phyloP scores from a whole-genome alignment of 1,140 invertebrate genomes.

The Venturia canescens region DNA sequence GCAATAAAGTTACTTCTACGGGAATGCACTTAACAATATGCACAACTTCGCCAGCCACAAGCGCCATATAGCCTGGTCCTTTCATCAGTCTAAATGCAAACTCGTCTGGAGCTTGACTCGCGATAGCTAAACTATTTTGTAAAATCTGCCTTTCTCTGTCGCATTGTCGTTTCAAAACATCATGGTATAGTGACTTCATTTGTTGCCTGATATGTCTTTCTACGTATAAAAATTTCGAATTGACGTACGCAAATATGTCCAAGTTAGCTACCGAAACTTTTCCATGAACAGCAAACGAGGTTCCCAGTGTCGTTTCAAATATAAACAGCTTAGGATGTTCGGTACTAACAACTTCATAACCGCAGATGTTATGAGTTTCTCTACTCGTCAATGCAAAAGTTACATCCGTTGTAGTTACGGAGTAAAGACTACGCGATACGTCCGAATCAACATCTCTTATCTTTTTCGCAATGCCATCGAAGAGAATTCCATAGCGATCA shows the following conservation, averaged over 20 bases:
- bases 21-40: slow-evolving; percentile 57
- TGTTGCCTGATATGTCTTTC: slow-evolving; percentile 51
- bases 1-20: slow-evolving; percentile 38
- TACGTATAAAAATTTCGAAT: slow-evolving; percentile 58
- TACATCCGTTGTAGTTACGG: neutral
- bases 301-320: neutral
- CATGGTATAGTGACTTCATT: slow-evolving; percentile 44
- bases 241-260: slow-evolving; percentile 51
- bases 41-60: slow-evolving; percentile 55
- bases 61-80: slow-evolving; percentile 54
- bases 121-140: slow-evolving; percentile 43
- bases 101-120: slow-evolving; percentile 50
- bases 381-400: slow-evolving; percentile 31
- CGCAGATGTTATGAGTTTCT: neutral
- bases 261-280: slow-evolving; percentile 17
- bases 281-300: neutral
- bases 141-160: slow-evolving; percentile 52
- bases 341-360: neutral
- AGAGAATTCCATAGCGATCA: slow-evolving; percentile 14
- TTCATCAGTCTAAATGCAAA: slow-evolving; percentile 59
- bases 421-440: neutral
- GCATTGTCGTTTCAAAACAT: slow-evolving; percentile 52
- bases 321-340: slow-evolving; percentile 44
- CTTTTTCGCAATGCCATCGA: slow-evolving; percentile 12
- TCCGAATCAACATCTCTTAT: neutral